Evolutionary conservation across 2,888 invertebrate genomes (phyloP).

Genomic region (Macrophya alboannulata): DNA sequence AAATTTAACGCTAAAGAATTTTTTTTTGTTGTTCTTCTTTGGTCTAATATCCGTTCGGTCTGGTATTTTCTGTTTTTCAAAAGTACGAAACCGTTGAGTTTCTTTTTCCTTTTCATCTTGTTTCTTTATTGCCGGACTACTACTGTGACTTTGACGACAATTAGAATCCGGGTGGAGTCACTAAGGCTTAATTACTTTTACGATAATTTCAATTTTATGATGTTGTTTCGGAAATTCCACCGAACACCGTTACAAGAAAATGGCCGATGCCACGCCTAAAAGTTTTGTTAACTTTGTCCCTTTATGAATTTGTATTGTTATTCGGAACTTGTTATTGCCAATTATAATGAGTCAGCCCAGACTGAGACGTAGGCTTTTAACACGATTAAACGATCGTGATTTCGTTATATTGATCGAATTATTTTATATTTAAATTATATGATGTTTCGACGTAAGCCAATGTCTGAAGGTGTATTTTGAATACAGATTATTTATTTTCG

Average conservation of each 20-base stretch:
- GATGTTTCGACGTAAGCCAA: neutral
- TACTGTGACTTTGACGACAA: neutral
- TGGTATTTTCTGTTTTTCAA: neutral
- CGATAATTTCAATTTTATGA: slow-evolving; percentile 4
- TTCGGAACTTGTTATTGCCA: neutral
- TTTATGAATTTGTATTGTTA: neutral
- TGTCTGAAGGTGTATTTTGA: neutral
- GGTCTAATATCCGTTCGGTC: neutral
- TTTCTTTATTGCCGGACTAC: neutral
- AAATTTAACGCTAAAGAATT: neutral
- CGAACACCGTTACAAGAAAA: slow-evolving; percentile 6
- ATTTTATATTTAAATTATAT: neutral
- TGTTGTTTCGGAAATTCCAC: neutral
- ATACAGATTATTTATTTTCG: neutral
- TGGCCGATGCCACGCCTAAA: slow-evolving; percentile 54
- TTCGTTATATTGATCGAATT: neutral
- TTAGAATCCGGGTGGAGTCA: neutral
- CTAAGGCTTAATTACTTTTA: neutral
- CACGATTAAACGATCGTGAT: neutral
- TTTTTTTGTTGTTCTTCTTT: neutral
- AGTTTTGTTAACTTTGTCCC: neutral
- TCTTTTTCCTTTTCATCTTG: neutral
- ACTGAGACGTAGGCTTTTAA: neutral
- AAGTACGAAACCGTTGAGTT: neutral
- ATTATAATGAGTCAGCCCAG: neutral